These are phyloP conservation scores for Metopolophium dirhodum DNA, from an alignment of 1,140 invertebrate genomes.

Conservation along the genomic window DNA sequence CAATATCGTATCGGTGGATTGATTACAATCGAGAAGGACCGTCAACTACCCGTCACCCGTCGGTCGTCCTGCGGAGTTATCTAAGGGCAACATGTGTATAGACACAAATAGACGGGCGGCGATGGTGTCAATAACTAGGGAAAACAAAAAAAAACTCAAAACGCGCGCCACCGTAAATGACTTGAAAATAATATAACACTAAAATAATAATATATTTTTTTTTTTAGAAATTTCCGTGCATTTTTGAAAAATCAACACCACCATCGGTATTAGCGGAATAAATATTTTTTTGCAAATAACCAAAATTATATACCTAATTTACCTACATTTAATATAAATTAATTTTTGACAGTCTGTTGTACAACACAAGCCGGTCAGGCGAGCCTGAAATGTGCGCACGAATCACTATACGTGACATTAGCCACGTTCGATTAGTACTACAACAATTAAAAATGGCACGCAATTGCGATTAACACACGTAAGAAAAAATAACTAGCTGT, in stretches of 20 bases:
- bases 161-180: background rate
- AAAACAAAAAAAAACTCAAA: background rate
- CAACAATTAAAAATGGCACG: constrained; percentile 39
- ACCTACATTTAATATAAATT: background rate
- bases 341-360: constrained; percentile 4
- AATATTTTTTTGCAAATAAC: background rate
- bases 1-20: constrained; percentile 19
- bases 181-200: background rate
- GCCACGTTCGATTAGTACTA: constrained; percentile 35
- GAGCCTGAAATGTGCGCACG: constrained; percentile 17
- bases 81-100: constrained; percentile 11
- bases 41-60: background rate
- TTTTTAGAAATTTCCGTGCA: background rate
- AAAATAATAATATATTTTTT: background rate
- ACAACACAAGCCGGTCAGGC: background rate
- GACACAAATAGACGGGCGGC: background rate
- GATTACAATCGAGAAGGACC: constrained; percentile 29
- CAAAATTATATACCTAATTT: background rate
- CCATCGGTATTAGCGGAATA: background rate
- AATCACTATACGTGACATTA: constrained; percentile 39
- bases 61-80: background rate
- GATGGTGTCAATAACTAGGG: background rate
- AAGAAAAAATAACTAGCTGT: constrained; percentile 24
- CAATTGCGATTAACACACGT: constrained; percentile 47
- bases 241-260: background rate